Conservation (phyloP, 2,797 vertebrate genomes). For the Lithobates sylvaticus region DNA sequence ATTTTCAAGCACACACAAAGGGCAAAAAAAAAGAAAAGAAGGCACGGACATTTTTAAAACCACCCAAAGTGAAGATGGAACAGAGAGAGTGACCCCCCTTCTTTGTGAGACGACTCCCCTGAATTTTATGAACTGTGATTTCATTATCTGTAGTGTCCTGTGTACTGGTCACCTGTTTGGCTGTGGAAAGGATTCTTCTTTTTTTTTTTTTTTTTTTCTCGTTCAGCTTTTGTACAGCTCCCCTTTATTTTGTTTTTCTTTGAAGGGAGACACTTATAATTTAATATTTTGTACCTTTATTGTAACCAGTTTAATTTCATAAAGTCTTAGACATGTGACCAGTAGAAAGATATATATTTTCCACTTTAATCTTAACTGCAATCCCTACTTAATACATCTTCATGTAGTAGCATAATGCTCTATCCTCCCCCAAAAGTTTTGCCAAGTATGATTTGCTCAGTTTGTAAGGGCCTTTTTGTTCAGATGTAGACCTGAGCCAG, state of each 20-base stretch:
- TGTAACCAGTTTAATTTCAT: slow-evolving; percentile 70
- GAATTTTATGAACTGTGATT: slow-evolving; percentile 75
- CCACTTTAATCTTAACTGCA: neutral
- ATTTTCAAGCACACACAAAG: slow-evolving; percentile 94
- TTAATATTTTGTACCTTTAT: slow-evolving; percentile 79
- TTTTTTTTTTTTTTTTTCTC: slow-evolving; percentile 35
- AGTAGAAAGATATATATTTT: neutral
- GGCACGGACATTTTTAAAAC: slow-evolving; percentile 95
- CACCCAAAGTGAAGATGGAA: slow-evolving; percentile 99
- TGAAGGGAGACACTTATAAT: slow-evolving; percentile 66
- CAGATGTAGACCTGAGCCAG: neutral
- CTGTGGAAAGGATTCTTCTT: slow-evolving; percentile 3
- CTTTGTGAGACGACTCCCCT: slow-evolving; percentile 55
- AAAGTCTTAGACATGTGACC: neutral
- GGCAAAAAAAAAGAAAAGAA: slow-evolving; percentile 95
- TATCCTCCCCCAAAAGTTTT: neutral
- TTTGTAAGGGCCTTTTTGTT: neutral
- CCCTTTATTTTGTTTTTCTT: slow-evolving; percentile 49
- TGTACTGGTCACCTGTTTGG: slow-evolving; percentile 4
- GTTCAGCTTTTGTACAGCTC: slow-evolving; percentile 33
- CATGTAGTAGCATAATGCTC: neutral
- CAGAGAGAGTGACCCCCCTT: slow-evolving; percentile 87
- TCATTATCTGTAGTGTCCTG: slow-evolving; percentile 17
- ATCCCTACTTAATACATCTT: neutral
- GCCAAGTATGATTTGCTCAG: neutral